Percentiles rank a stretch among this genome's conserved stretches.
Evolutionary conservation across 1,140 invertebrate species (phyloP).

Genomic region (Ceratina australensis): DNA sequence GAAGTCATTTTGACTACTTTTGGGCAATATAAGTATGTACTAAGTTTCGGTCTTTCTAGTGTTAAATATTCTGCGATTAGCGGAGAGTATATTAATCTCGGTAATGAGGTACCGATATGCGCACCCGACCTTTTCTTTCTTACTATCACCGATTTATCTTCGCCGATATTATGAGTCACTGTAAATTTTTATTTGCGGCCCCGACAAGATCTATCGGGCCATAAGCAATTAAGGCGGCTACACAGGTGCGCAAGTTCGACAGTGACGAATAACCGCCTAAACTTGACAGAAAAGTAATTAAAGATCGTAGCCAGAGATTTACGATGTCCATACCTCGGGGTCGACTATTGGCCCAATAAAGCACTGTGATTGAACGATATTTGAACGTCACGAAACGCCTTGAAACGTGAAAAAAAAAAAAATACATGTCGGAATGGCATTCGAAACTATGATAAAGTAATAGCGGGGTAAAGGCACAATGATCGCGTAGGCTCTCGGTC

Average conservation of each 20-base stretch:
- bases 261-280: conserved; percentile 31
- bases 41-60: too few relatives aligned
- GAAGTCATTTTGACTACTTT: too few relatives aligned
- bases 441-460: background rate
- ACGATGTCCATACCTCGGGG: background rate
- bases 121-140: too few relatives aligned
- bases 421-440: background rate
- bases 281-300: conserved; percentile 34
- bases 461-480: too few relatives aligned
- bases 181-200: background rate
- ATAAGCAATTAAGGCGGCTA: conserved; percentile 35
- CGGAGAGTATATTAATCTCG: too few relatives aligned
- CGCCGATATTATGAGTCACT: background rate
- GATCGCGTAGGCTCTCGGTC: too few relatives aligned
- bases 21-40: too few relatives aligned
- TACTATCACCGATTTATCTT: too few relatives aligned
- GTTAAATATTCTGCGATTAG: too few relatives aligned
- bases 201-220: background rate
- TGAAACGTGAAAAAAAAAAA: background rate
- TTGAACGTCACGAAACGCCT: background rate
- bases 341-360: conserved; percentile 10
- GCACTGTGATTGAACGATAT: background rate
- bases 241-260: conserved; percentile 14
- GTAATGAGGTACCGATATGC: too few relatives aligned
- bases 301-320: conserved; percentile 39